Evolutionary conservation across 1,140 invertebrate genomes (phyloP).

Genomic region (Drosophila ohnishii): DNA sequence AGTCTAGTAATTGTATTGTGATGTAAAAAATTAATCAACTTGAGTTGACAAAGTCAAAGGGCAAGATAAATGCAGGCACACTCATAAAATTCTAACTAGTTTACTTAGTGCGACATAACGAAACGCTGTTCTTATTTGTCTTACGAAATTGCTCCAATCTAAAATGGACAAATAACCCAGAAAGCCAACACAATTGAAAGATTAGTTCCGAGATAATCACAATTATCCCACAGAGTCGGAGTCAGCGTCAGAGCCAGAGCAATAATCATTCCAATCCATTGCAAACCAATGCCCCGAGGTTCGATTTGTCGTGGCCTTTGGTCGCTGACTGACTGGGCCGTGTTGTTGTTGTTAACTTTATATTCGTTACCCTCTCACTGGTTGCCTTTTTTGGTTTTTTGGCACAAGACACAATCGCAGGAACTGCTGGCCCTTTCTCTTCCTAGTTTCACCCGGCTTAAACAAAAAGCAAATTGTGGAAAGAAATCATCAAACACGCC

Average conservation of each 20-base stretch:
- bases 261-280: conserved; percentile 40
- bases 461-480: conserved; percentile 19
- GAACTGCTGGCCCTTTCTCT: conserved; percentile 47
- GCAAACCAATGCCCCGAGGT: conserved; percentile 34
- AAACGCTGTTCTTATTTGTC: conserved; percentile 37
- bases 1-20: conserved; percentile 12
- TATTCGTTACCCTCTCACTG: conserved; percentile 27
- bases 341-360: conserved; percentile 11
- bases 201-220: conserved; percentile 46
- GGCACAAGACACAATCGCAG: conserved; percentile 23
- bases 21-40: conserved; percentile 6
- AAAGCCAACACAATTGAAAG: conserved; percentile 52
- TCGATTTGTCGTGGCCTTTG: conserved; percentile 45
- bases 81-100: conserved; percentile 23
- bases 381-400: background rate
- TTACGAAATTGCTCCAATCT: conserved; percentile 44
- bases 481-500: conserved; percentile 45
- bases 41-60: conserved; percentile 21
- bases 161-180: conserved; percentile 43
- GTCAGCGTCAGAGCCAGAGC: background rate
- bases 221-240: conserved; percentile 18
- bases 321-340: background rate
- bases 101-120: conserved; percentile 12
- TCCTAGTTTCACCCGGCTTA: conserved; percentile 33
- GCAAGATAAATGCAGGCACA: conserved; percentile 29